Percentiles rank a stretch among this genome's conserved stretches.
These are phyloP conservation scores for Mycteria americana DNA, from an alignment of 2,797 vertebrate species.

Conservation along the genomic window DNA sequence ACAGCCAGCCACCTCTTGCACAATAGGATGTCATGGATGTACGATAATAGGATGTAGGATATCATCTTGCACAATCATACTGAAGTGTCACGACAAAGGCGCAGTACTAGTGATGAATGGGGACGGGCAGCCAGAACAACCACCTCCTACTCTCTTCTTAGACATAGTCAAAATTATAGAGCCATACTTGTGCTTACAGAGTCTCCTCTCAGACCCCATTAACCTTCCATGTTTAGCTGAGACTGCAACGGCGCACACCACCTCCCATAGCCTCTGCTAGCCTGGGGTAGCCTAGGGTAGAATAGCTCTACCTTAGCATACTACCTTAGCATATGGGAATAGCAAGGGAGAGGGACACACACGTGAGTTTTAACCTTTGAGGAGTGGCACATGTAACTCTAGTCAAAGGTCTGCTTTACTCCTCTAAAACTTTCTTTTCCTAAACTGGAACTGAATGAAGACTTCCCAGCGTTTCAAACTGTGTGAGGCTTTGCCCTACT, in stretches of 20 bases:
- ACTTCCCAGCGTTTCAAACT: background rate
- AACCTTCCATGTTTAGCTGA: background rate
- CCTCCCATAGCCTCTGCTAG: background rate
- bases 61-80: background rate
- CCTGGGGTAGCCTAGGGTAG: background rate
- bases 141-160: background rate
- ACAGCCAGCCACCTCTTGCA: background rate
- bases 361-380: background rate
- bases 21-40: no score
- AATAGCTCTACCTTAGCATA: background rate
- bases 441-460: background rate
- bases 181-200: background rate
- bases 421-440: background rate
- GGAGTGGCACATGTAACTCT: background rate
- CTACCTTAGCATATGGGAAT: background rate
- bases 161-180: background rate
- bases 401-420: background rate
- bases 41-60: no score
- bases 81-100: background rate
- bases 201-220: background rate
- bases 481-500: background rate
- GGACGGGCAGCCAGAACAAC: background rate
- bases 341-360: background rate
- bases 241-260: rapidly evolving
- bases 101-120: background rate